Evolutionary conservation across 64 coral and sea anemone genomes (phyloP), one percentile per base, ranked within the genome.

Genomic region (Orbicella faveolata): DNA sequence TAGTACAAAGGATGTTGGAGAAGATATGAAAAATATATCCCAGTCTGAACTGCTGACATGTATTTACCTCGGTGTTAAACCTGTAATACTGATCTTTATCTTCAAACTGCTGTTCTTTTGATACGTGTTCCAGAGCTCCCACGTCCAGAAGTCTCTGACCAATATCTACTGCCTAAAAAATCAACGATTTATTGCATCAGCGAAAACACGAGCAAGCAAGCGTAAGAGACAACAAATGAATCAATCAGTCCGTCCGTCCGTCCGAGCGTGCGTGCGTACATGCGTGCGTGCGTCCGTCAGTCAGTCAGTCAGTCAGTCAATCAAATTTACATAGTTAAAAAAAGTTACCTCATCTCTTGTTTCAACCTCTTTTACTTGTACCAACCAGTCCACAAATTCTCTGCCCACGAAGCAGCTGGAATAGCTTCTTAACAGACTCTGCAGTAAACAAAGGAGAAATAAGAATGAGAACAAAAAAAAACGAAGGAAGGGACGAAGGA

Each of bases 51-150:
- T 57, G 8, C 9, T 57, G 13, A 57, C 9, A n/a, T n/a, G 20
- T n/a, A 10, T 25, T 51, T 52, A 84, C 82, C 82, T 84, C 82
- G 4, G 82, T 84, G 61, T 66, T 84, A 39, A 99, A 99, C 37
- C 84, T 95, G 66, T 99, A 99, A 26, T 93, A 99, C 26, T 95
- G 97, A 9, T 99, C 94, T 88, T 85, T 95, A 67, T 99, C 94
- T 39, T 93, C 90, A 91, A 93, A 93, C 52, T 19, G 70, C n/a
- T 33, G 82, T 39, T 99, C 90, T 79, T 99, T 99, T 16, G 94
- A 92, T 2, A 88, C 89, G 41, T 95, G 91, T 36, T 93, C 94
- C 9, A 99, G 52, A 36, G 90, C 85, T 26, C 97, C 94, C 7
- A 70, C 94, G 78, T 88, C 75, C 21, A 99, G 69, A 23, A 99